Evolutionary conservation across 2,888 invertebrate species (phyloP).

Genomic region (Teinopalpus imperialis): DNA sequence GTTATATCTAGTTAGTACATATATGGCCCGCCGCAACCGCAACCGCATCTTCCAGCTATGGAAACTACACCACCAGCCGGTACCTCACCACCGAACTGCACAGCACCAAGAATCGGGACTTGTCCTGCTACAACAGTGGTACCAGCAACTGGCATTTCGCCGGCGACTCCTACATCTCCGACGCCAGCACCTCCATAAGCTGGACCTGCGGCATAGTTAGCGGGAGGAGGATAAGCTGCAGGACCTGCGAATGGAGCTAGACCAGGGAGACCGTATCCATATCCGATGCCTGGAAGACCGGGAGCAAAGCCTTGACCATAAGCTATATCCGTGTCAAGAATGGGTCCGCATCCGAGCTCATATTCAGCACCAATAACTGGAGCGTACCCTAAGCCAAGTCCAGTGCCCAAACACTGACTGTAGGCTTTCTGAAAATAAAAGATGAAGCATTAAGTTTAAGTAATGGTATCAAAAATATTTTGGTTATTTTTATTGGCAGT

Average conservation of each 20-base stretch:
- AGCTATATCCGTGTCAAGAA: slow-evolving; percentile 1
- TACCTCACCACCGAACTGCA: slow-evolving; percentile 34
- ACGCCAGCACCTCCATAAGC: slow-evolving; percentile 37
- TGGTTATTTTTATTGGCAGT: no score
- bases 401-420: slow-evolving; percentile 4
- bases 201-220: slow-evolving; percentile 21
- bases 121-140: slow-evolving; percentile 33
- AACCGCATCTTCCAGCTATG: slow-evolving; percentile 33
- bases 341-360: slow-evolving; percentile 7
- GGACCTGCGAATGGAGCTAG: neutral
- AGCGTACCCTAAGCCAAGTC: neutral
- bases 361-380: slow-evolving; percentile 2
- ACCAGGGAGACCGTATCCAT: neutral
- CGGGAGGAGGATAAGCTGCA: neutral
- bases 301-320: slow-evolving; percentile 19
- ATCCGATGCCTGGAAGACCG: slow-evolving; percentile 2
- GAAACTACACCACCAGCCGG: slow-evolving; percentile 36
- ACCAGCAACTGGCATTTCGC: slow-evolving; percentile 45
- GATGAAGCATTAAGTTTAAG: neutral
- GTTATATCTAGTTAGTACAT: neutral
- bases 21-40: slow-evolving; percentile 24
- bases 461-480: neutral
- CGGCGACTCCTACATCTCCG: slow-evolving; percentile 34
- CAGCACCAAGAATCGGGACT: slow-evolving; percentile 37
- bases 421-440: slow-evolving; percentile 5